phyloP scores from a whole-genome alignment of 2,888 invertebrate species.

The Agrypnus murinus region DNA sequence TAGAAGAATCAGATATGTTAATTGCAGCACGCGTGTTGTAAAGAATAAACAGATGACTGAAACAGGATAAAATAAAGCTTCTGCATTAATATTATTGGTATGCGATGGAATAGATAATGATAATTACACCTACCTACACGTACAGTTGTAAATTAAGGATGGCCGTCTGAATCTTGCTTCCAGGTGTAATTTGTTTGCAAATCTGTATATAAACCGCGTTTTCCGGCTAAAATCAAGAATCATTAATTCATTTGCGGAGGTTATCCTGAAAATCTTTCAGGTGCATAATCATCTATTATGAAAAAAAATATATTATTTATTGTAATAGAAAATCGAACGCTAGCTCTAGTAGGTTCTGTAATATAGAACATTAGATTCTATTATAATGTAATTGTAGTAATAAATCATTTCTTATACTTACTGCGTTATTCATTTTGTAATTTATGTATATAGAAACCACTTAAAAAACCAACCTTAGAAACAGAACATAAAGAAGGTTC shows the following conservation, averaged over 20 bases:
- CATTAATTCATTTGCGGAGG: constrained; percentile 4
- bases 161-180: constrained; percentile 16
- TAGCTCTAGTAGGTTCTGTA: too few relatives aligned
- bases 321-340: too few relatives aligned
- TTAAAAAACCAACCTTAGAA: too few relatives aligned
- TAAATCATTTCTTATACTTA: too few relatives aligned
- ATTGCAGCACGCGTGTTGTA: constrained; percentile 22
- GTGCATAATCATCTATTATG: constrained; percentile 10
- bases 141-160: constrained; percentile 19
- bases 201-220: constrained; percentile 24
- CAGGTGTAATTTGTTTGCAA: constrained; percentile 23
- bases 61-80: constrained; percentile 12
- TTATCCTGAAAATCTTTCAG: constrained; percentile 24
- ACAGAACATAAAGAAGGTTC: too few relatives aligned
- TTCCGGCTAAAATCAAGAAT: constrained; percentile 17
- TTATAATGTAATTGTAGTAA: too few relatives aligned
- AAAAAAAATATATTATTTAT: background rate
- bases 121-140: constrained; percentile 27
- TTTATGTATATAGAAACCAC: too few relatives aligned
- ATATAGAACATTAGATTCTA: too few relatives aligned
- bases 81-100: constrained; percentile 29
- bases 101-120: constrained; percentile 26
- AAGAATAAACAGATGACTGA: background rate
- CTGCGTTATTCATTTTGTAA: too few relatives aligned
- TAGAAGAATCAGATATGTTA: constrained; percentile 20